phyloP scores from a whole-genome alignment of 2,797 vertebrate species.

The Galagoides demidoff region DNA sequence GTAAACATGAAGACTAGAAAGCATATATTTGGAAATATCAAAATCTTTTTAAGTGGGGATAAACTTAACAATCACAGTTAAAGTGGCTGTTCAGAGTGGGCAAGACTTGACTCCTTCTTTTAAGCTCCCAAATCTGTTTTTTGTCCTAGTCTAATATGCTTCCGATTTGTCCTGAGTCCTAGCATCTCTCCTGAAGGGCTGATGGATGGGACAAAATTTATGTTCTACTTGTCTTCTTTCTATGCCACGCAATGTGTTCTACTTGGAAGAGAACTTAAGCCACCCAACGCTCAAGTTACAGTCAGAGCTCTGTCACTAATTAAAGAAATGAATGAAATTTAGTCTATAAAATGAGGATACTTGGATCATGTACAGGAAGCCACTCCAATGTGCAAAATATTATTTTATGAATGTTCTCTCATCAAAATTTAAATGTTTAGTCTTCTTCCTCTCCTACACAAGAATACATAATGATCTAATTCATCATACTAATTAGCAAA shows the following conservation, averaged over 20 bases:
- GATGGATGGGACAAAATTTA: not conserved
- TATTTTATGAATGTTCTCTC: not conserved
- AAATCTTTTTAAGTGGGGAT: not conserved
- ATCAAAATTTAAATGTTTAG: not conserved
- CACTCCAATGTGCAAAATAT: not conserved
- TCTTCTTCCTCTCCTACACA: not conserved
- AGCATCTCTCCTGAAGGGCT: not conserved
- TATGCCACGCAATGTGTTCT: not conserved
- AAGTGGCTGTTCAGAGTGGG: not conserved
- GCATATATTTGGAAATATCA: not conserved
- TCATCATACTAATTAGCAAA: not conserved
- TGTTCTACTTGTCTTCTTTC: not conserved
- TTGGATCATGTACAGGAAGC: not conserved
- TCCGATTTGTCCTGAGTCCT: not conserved
- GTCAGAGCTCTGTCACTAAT: not conserved
- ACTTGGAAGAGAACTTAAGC: not conserved
- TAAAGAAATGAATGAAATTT: not conserved
- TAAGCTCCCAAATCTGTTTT: not conserved
- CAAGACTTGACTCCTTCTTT: not conserved
- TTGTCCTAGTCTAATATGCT: not conserved
- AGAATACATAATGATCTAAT: not conserved
- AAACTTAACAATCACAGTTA: not conserved
- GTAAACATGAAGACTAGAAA: not conserved
- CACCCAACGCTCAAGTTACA: not conserved
- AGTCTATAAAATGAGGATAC: not conserved